Evolutionary conservation across 92 coral and sea anemone species (phyloP), one percentile per base, ranked within the genome.

Genomic region (Porites rus): DNA sequence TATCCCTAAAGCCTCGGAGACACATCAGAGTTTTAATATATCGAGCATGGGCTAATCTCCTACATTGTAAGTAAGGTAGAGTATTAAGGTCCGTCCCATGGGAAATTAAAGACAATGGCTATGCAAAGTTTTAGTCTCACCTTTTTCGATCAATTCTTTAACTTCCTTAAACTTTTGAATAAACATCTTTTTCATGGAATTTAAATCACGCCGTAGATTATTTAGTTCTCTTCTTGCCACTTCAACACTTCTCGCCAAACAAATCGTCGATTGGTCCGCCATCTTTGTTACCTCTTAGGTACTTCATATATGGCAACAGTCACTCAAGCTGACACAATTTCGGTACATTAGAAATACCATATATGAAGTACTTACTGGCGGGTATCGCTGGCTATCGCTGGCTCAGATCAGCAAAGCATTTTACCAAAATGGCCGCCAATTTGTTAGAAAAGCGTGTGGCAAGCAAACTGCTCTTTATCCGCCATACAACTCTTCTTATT

Each of bases 161-260:
- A 92, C 69, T 56, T 92, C 86, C n/a, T 75, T 71, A 43, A 92
- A 80, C 76, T 86, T 85, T 62, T 85, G 90, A 67, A 69, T 72
- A 69, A 92, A 89, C 65, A 88, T 85, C 64, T 78, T 86, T 82
- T 81, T 92, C 28, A 87, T 62, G 3, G 85, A 67, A 62, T 76
- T 85, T 51, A 92, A 69, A n/a, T 92, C 95, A 50, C 86, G 81
- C 19, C 95, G 85, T 51, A 92, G 82, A 25, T 89, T 92, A 53
- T 86, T 77, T 8, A 92, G 85, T 69, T 92, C 95, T 46, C 82
- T 89, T 85, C 95, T 85, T 18, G 95, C 95, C 24, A 82, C 85
- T 63, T 82, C 62, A 24, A 92, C 86, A 66, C 86, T 83, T 20
- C 79, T 70, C 69, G 86, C 90, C n/a, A 90, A 68, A n/a, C 52